A percentile compares a stretch with the other conserved stretches of the same genome.
These are phyloP conservation scores for Peribatodes rhomboidaria DNA, from an alignment of 2,888 invertebrate genomes.

Conservation along the genomic window DNA sequence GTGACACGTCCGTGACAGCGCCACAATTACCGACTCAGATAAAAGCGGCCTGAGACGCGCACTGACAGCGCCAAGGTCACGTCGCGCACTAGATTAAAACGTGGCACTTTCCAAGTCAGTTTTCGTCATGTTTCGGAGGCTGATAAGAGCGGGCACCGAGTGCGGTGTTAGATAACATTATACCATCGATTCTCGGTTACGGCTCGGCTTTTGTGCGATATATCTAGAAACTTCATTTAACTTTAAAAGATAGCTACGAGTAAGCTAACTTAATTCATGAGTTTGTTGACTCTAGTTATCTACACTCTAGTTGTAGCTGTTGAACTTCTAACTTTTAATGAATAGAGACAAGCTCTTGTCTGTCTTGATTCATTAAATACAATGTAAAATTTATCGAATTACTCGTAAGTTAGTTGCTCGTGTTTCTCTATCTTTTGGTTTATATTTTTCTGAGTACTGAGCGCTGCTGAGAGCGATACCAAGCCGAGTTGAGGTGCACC, in stretches of 20 bases:
- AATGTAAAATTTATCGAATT: too few relatives aligned
- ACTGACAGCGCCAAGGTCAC: conserved; percentile 38
- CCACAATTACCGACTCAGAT: conserved; percentile 38
- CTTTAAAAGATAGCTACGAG: neutral
- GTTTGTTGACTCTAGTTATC: neutral
- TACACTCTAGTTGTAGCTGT: too few relatives aligned
- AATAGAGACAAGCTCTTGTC: too few relatives aligned
- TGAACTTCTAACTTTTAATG: neutral
- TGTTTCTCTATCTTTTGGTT: too few relatives aligned
- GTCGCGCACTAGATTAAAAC: conserved; percentile 28
- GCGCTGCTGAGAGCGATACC: too few relatives aligned
- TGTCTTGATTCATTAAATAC: too few relatives aligned
- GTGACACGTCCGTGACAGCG: conserved; percentile 37
- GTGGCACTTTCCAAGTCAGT: conserved; percentile 39
- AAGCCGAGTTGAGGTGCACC: too few relatives aligned
- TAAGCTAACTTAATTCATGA: too few relatives aligned
- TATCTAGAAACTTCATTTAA: neutral
- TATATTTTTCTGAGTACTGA: too few relatives aligned
- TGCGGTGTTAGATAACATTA: conserved; percentile 1
- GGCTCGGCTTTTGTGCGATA: neutral
- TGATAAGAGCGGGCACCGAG: conserved; percentile 22
- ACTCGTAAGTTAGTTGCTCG: too few relatives aligned
- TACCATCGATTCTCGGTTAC: conserved; percentile 14
- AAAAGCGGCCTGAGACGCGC: conserved; percentile 39
- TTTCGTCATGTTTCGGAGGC: conserved; percentile 24